Base-by-base conservation (phyloP, 2,113 vertebrate species). In the Shinisaurus crocodilurus region DNA sequence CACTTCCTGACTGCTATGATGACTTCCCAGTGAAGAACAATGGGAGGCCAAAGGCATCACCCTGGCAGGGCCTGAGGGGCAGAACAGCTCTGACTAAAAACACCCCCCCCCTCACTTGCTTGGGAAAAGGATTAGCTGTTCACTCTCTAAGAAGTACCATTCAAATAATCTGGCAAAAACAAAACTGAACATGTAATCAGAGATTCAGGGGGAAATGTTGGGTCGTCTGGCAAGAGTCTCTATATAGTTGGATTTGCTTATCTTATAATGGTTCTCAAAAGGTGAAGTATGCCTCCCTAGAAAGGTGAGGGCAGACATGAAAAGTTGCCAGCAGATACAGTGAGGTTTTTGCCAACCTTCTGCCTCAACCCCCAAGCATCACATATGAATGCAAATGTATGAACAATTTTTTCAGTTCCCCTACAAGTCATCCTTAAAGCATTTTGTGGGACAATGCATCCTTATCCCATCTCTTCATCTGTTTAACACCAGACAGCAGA, bases 1-100 rank as follows among this genome's bases (percentile, higher is more conserved):
- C 23, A 23, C 48, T 91, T 93, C 86, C 89, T 85, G 88, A 40
- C n/a, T 86, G 82, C 72, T 50, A 10, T 40, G 74, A 82, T 50
- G 37, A 63, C 43, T 84, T 74, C 84, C 90, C 43, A 48, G 29
- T 79, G 29, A 65, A 80, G 37, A 37, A 81, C 90, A 90, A 81
- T 7, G 37, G 65, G 91, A 54, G 27, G 54, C 54, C 27, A 45
- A 57, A 63, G 37, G 6, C 57, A 23, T 60, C 20, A 40, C n/a
- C 83, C 18, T 40, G 34, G 5, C 43, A 20, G 3, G 29, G 37
- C 37, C 57, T 48, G 86, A 45, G 18, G 60, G 12, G 57, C 37
- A 60, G 37, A 87, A 76, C 10, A 27, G 12, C 27, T 76, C n/a
- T 65, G 54, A 32, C 16, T 45, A 77, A 45, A 45, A 43, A 65